Base-by-base conservation (phyloP, 2,797 vertebrate species). In the Hyperoplus lanceolatus region DNA sequence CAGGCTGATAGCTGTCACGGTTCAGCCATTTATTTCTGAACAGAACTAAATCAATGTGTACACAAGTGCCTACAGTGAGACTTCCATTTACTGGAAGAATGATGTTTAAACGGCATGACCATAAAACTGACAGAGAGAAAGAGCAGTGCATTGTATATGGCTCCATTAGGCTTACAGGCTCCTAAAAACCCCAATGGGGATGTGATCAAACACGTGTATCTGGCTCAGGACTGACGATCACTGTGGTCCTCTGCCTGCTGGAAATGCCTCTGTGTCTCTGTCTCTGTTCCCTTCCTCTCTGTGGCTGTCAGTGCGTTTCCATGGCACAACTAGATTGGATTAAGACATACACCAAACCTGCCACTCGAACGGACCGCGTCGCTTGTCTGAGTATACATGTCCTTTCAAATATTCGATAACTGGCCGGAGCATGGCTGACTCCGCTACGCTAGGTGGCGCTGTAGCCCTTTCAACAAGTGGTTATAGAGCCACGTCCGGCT, bases 181-280 rank as follows among this genome's bases (percentile, higher is more conserved):
- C 41, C 54, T 84, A 70, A 70, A 73, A 65, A 83, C 53, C 39
- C 58, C 61, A 73, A 81, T 43, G 29, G 38, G 61, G 63, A 61
- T 10, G 53, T 59, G 60, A 70, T 62, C 42, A 78, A 75, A 73
- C 41, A 77, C 4, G 62, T 56, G 56, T 14, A 36, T 60, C 29
- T 38, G 58, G 10, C 48, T 77, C 55, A 66, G 42, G 49, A 67
- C 29, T 73, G 50, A 18, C 64, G 3, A 49, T 57, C 38, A 11
- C 42, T 5, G 43, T 16, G 39, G 14, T n/a, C 7, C 41, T 65
- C 51, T 15, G 6, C 39, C 38, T 46, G 4, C 21, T 18, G 9
- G 53, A 64, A 62, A 42, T n/a, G 3, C 18, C 42, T 57, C 66
- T 74, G 50, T 71, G 16, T 65, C 15, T 49, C 60, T 49, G 12